phyloP scores from a whole-genome alignment of 2,888 invertebrate genomes.

The Amblyjoppa fuscipennis region DNA sequence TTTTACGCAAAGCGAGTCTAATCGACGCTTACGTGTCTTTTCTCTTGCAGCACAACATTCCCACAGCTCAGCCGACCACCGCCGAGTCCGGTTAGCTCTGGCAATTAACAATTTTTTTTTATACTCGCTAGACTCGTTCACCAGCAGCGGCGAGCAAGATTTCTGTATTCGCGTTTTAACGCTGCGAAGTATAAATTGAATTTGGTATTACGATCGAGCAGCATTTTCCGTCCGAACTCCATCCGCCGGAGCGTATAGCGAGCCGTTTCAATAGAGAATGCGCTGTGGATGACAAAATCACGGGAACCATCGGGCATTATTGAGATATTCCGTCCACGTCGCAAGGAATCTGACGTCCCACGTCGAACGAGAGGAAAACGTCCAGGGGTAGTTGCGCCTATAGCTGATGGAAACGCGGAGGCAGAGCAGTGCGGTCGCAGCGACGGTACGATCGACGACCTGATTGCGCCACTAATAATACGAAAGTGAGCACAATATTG shows the following conservation, averaged over 20 bases:
- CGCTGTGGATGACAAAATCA: conserved; percentile 5
- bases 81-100: conserved; percentile 40
- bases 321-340: conserved; percentile 33
- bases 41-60: conserved; percentile 42
- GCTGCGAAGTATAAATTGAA: conserved; percentile 35
- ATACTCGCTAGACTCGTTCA: conserved; percentile 51
- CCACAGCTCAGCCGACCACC: conserved; percentile 47
- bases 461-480: conserved; percentile 65
- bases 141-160: conserved; percentile 42
- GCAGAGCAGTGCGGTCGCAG: not conserved
- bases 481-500: conserved; percentile 59
- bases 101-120: conserved; percentile 48
- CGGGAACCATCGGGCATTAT: not conserved
- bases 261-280: conserved; percentile 7
- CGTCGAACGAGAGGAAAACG: conserved; percentile 13
- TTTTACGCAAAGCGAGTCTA: not conserved
- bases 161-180: conserved; percentile 11
- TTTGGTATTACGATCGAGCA: conserved; percentile 42
- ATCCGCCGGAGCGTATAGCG: conserved; percentile 1
- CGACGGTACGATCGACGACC: conserved; percentile 48
- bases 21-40: not conserved
- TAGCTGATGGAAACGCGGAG: not conserved
- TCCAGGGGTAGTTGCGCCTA: not conserved
- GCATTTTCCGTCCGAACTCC: conserved; percentile 18
- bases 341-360: conserved; percentile 17